Base-by-base conservation (phyloP, 2,113 vertebrate genomes). In the Conger conger region DNA sequence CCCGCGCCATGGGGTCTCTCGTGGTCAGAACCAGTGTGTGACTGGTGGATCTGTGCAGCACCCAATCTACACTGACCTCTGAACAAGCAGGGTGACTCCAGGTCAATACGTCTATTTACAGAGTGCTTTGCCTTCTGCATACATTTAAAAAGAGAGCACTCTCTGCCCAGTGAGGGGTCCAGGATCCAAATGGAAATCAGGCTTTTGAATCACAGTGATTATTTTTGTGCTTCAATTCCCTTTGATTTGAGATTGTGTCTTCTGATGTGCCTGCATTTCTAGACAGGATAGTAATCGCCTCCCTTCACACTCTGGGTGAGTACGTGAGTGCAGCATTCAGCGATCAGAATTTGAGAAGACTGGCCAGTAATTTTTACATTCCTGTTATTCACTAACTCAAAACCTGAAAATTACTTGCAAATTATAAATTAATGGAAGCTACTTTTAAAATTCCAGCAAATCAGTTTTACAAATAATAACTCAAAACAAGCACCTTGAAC, bases 41-140 rank as follows among this genome's bases (percentile, higher is more conserved):
- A 33, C n/a, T 73, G n/a, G 68, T 30, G 68, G 27, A 13, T n/a
- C 60, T 33, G n/a, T 73, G n/a, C 5, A 27, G 27, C n/a, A 33
- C 68, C 68, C n/a, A 33, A n/a, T 73, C 68, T 73, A 33, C 1
- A 33, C n/a, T 73, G 68, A 73, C 57, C 23, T 63, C 57, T 63
- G 57, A 63, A 63, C 57, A 63, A 63, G 57, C 57, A 63, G 57
- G 57, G 57, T 63, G 57, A 63, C 57, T 63, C 68, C 57, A 63
- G 68, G 27, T 73, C 68, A 73, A 33, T 8, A 33, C 30, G n/a
- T 73, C 68, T 73, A 33, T 73, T 73, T 33, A 13, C 68, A 73
- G 68, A 30, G n/a, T 30, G 11, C 27, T 73, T 15, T 7, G n/a
- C 11, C 68, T 73, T 13, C n/a, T 33, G n/a, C n/a, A 33, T 73